Evolutionary conservation across 2,797 vertebrate species (phyloP).

Genomic region (Hoplostethus atlanticus): DNA sequence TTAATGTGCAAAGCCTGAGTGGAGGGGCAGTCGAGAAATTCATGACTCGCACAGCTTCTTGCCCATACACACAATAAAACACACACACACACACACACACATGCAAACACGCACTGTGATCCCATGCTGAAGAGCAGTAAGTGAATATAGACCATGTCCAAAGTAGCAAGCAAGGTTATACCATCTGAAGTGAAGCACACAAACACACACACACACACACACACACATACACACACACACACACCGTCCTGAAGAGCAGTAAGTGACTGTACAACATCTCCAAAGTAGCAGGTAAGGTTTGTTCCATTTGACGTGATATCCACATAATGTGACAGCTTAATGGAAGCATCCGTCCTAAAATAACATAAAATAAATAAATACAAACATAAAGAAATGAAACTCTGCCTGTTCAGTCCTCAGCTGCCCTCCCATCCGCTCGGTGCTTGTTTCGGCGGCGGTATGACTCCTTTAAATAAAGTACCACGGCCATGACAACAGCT

Average conservation of each 20-base stretch:
- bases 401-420: neutral
- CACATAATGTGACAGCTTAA: neutral
- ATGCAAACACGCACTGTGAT: neutral
- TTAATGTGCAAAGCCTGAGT: constrained; percentile 71
- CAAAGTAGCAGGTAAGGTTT: constrained; percentile 18
- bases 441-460: neutral
- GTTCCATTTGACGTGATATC: neutral
- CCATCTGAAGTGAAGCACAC: too few relatives aligned
- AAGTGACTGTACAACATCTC: neutral
- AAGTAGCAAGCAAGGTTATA: too few relatives aligned
- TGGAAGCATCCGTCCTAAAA: neutral
- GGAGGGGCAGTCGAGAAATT: constrained; percentile 54
- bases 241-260: neutral
- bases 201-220: too few relatives aligned
- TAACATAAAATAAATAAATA: neutral
- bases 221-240: too few relatives aligned
- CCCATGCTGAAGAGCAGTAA: constrained; percentile 9
- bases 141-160: neutral
- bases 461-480: neutral
- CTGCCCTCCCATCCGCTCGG: neutral
- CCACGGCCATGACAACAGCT: constrained; percentile 26
- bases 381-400: neutral
- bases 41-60: constrained; percentile 42
- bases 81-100: neutral
- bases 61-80: constrained; percentile 1